Conservation (phyloP, 2,113 vertebrate genomes). For the Elgaria multicarinata region DNA sequence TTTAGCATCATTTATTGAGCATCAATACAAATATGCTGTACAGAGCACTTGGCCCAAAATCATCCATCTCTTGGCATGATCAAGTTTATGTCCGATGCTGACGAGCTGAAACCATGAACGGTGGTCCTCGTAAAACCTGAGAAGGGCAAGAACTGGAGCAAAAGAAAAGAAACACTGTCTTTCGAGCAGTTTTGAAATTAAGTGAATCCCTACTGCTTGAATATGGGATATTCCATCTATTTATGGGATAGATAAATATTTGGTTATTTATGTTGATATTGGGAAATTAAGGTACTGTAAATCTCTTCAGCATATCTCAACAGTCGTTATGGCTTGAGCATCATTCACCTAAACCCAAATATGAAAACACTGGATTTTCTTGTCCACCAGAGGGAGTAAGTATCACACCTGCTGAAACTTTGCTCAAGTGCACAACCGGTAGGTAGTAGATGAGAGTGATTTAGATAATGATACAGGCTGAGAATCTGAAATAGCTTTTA, state of each 20-base stretch:
- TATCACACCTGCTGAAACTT: background rate
- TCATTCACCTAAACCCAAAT: background rate
- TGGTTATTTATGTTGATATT: background rate
- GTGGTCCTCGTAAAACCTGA: background rate
- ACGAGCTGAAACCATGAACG: background rate
- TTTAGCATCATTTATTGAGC: background rate
- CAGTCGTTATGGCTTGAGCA: background rate
- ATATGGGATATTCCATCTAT: background rate
- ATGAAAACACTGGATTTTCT: background rate
- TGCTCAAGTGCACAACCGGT: background rate
- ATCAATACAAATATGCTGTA: background rate
- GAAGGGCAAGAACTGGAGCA: background rate
- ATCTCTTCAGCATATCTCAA: background rate
- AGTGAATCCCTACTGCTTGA: background rate
- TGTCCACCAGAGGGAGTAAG: conserved; percentile 61
- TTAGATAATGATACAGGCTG: background rate
- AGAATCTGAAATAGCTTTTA: background rate
- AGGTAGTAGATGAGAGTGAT: background rate
- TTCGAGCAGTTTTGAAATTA: background rate
- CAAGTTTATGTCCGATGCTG: background rate
- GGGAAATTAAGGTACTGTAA: background rate
- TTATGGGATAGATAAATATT: background rate
- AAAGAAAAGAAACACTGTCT: background rate
- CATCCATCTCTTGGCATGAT: background rate
- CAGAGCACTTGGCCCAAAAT: background rate